Percentiles rank a stretch among this genome's conserved stretches.
phyloP scores from a whole-genome alignment of 1,140 invertebrate species.

The Hyles vespertilio region DNA sequence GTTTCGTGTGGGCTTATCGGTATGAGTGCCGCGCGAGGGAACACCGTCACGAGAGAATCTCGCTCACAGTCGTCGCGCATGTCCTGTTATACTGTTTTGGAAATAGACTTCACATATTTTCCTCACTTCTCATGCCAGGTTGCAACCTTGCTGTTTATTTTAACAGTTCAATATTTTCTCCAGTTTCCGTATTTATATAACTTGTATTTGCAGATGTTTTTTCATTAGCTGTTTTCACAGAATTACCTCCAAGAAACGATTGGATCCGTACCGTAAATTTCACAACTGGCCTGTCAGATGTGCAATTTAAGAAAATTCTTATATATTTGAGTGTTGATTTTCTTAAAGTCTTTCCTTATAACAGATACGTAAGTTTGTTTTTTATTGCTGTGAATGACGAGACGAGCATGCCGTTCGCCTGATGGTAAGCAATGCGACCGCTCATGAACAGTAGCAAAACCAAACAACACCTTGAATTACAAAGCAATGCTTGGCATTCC shows the following conservation, averaged over 20 bases:
- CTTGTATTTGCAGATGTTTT: slow-evolving; percentile 40
- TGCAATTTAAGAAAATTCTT: slow-evolving; percentile 52
- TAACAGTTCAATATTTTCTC: neutral
- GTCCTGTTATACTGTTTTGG: slow-evolving; percentile 41
- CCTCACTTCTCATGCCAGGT: slow-evolving; percentile 49
- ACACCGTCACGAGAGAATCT: slow-evolving; percentile 39
- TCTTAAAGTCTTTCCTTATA: slow-evolving; percentile 38
- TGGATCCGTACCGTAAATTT: slow-evolving; percentile 47
- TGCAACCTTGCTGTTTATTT: neutral
- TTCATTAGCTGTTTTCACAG: slow-evolving; percentile 45
- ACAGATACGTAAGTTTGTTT: slow-evolving; percentile 49
- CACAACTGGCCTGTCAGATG: slow-evolving; percentile 41
- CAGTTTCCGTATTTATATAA: neutral
- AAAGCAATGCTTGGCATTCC: too few relatives aligned
- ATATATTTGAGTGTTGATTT: slow-evolving; percentile 52
- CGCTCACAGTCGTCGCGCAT: slow-evolving; percentile 39
- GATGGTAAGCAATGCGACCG: too few relatives aligned
- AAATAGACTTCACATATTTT: slow-evolving; percentile 32
- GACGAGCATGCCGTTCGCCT: too few relatives aligned
- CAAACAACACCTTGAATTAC: too few relatives aligned
- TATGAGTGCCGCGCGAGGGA: slow-evolving; percentile 51
- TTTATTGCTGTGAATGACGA: too few relatives aligned
- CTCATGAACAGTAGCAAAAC: too few relatives aligned
- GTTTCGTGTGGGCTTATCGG: slow-evolving; percentile 53
- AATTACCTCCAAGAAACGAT: slow-evolving; percentile 37